Base-by-base conservation (phyloP, 2,113 vertebrate species). In the Ophiodon elongatus region DNA sequence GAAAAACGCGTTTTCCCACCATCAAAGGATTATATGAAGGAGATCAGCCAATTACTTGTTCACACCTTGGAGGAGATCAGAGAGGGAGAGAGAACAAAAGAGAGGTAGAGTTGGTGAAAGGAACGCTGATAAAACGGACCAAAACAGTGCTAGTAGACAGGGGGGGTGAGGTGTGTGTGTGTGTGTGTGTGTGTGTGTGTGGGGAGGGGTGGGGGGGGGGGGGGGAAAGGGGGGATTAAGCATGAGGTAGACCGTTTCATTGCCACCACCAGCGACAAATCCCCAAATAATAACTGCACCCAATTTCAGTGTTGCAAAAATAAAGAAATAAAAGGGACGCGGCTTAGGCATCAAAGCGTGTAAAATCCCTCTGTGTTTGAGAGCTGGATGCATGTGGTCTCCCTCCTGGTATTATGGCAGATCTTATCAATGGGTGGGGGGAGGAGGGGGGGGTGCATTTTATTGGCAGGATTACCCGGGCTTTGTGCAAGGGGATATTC, bases 401-500 rank as follows among this genome's bases (percentile, higher is more conserved):
- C 86, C 74, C 83, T 85, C 11, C 82, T 81, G 79, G 91, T 90
- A 89, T 93, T 85, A 88, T 90, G 83, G 89, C 78, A 90, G 92
- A 94, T 94, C 72, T 90, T 94, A 94, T 95, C 94, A 93, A 86
- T 84, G 87, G 77, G 57, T n/a, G 79, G 54, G 8, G 23, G 52
- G 1, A 4, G 21, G 50, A 1, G 21, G 50, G 4, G 21, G 50
- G 52, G 50, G 82, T 85, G 76, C 86, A 91, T 93, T 94, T 92
- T 89, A 87, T 91, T 91, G 90, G 85, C 84, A 83, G 92, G 94
- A 94, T 95, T 95, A 93, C 86, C 83, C 78, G 1, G 87, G 88
- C 86, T 94, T 92, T 93, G 85, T 89, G 78, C 80, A 80, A 88
- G 80, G 88, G 88, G 91, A 93, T 93, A 92, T 93, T 93, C 92